Evolutionary conservation across 1,140 invertebrate species (phyloP), one percentile per base, ranked within the genome.

Genomic region (Tenebrio molitor): DNA sequence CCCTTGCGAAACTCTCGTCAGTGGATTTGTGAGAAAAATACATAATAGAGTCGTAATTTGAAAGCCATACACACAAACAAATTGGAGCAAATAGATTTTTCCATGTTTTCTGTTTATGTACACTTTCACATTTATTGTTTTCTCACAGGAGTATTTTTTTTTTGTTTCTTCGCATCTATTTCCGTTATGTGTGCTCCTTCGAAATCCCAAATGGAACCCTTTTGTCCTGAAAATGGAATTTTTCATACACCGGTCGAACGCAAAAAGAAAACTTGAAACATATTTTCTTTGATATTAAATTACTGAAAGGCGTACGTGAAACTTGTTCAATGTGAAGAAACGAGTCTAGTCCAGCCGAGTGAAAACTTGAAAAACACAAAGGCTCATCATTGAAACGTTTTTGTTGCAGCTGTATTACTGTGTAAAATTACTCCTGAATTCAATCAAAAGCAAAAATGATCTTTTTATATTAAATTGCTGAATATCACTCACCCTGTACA

Each of bases 241-340:
- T 39, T 39, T 39, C 12, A 39, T 39, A n/a, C 36, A 39, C 7
- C 36, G 36, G 36, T 7, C 12, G 12, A 29, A 29, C 25, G 36
- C 12, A 2, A 39, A 39, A 39, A n/a, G 12, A 39, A 39, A 39
- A 39, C n/a, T 39, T 7, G 36, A 7, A 7, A 7, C 36, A 12
- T n/a, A 39, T 39, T 39, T 39, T 7, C 36, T 12, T 33, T 12
- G 36, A 39, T 39, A 39, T 39, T 39, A 39, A 39, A 39, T 39
- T 39, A 39, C 36, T 39, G 36, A 39, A 39, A 39, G 5, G 5
- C 3, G 12, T 39, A 2, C 12, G 12, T 29, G 36, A n/a, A 12
- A 2, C 2, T 39, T 39, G 12, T 39, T 39, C 12, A 39, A 5
- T 39, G 5, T 29, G 36, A 39, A 39, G n/a, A 12, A 2, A 12